A percentile compares a stretch with the other conserved stretches of the same genome.
Conservation (phyloP, 23 tunicate species). For the Halocynthia roretzi region DNA sequence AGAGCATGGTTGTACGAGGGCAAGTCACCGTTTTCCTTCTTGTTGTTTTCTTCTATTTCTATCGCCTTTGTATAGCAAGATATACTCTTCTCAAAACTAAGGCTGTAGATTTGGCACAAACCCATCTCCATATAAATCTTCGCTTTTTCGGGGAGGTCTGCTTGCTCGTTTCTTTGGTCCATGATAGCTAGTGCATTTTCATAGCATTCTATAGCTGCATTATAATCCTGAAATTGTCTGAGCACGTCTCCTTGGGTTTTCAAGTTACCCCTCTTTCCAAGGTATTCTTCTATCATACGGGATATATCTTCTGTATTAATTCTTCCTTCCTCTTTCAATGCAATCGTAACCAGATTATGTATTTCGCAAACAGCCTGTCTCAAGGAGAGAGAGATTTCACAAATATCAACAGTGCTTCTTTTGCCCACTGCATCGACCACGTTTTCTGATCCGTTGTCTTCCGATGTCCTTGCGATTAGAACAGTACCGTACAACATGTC, state of each 20-base stretch:
- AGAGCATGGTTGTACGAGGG: background rate
- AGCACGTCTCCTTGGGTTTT: background rate
- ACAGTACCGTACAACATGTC: background rate
- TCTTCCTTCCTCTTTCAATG: too few relatives aligned
- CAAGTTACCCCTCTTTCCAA: background rate
- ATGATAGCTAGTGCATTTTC: background rate
- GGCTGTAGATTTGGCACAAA: background rate
- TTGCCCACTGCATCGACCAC: slow-evolving; percentile 18
- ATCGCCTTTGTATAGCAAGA: background rate
- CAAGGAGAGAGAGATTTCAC: background rate
- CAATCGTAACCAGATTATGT: too few relatives aligned
- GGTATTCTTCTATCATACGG: background rate
- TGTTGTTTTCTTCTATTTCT: background rate
- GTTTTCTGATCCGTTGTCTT: background rate
- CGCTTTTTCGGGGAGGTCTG: background rate
- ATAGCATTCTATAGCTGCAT: background rate
- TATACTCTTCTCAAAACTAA: background rate
- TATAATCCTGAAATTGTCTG: background rate
- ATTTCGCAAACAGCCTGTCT: background rate
- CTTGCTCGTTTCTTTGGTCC: too few relatives aligned
- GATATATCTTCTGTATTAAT: background rate
- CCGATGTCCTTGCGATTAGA: background rate
- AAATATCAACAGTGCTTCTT: slow-evolving; percentile 11
- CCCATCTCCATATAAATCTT: background rate
- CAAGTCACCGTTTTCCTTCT: too few relatives aligned